Evolutionary conservation across 2,888 invertebrate genomes (phyloP).

Genomic region (Thymelicus acteon): DNA sequence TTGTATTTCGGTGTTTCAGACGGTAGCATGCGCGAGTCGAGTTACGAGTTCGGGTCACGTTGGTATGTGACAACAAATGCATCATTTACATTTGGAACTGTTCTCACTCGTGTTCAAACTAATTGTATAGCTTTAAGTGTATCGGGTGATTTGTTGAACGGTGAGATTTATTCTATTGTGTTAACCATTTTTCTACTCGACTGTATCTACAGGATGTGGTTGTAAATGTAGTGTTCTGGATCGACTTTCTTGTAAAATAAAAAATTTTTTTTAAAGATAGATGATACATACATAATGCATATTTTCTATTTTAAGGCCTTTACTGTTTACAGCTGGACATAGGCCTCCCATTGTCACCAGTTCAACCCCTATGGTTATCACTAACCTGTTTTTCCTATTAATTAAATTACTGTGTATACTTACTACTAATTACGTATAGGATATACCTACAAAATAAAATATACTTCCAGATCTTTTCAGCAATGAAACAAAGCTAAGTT

Average conservation of each 20-base stretch:
- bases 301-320: no score
- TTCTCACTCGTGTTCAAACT: conserved; percentile 44
- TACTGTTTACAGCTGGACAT: no score
- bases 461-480: background rate
- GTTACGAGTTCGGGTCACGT: conserved; percentile 63
- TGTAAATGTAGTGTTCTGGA: background rate
- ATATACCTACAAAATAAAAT: background rate
- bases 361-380: no score
- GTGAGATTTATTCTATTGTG: conserved; percentile 9
- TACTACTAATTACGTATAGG: background rate
- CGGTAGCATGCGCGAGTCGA: conserved; percentile 62
- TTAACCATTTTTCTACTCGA: conserved; percentile 5
- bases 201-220: conserved; percentile 4
- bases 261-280: no score
- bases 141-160: conserved; percentile 37
- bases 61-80: conserved; percentile 46
- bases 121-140: conserved; percentile 30
- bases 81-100: conserved; percentile 49
- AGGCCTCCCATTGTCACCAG: no score
- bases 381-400: no score
- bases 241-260: no score
- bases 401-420: no score
- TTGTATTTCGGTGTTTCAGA: conserved; percentile 55
- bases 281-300: no score
- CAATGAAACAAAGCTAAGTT: conserved; percentile 6